A percentile compares a stretch with the other conserved stretches of the same genome.
phyloP scores from a whole-genome alignment of 2,113 vertebrate species.

The Taurulus bubalis region DNA sequence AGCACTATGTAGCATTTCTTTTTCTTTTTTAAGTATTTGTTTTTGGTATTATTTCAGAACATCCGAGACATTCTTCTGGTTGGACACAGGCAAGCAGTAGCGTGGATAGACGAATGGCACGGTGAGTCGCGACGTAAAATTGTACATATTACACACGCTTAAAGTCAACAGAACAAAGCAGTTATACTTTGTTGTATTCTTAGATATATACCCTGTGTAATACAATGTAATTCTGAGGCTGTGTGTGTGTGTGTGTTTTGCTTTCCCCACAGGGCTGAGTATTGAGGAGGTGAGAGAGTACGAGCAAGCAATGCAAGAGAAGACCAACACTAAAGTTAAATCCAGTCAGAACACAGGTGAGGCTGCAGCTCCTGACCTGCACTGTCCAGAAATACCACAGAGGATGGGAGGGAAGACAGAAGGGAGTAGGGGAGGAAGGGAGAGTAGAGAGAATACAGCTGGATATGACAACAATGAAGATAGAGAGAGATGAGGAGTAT shows the following conservation, averaged over 20 bases:
- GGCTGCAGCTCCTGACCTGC: slow-evolving; percentile 51
- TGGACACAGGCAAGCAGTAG: slow-evolving; percentile 86
- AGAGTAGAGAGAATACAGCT: slow-evolving; percentile 1
- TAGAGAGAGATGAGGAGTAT: neutral
- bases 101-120: slow-evolving; percentile 88
- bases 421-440: neutral
- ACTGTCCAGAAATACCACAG: slow-evolving; percentile 50
- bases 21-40: neutral
- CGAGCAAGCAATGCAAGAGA: slow-evolving; percentile 82
- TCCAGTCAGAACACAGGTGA: slow-evolving; percentile 80
- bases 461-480: slow-evolving; percentile 20
- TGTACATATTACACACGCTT: slow-evolving; percentile 10
- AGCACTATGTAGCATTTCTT: neutral
- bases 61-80: slow-evolving; percentile 86
- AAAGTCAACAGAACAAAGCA: neutral
- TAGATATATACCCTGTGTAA: neutral
- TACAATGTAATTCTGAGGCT: too few relatives aligned
- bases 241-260: slow-evolving; percentile 13
- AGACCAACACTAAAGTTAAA: slow-evolving; percentile 87
- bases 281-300: slow-evolving; percentile 84
- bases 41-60: slow-evolving; percentile 70
- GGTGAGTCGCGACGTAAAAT: slow-evolving; percentile 71
- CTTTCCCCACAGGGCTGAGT: slow-evolving; percentile 78
- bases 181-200: neutral
- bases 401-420: slow-evolving; percentile 6